These are phyloP conservation scores for Vollenhovia emeryi DNA, from an alignment of 1,140 invertebrate genomes.

Conservation along the genomic window DNA sequence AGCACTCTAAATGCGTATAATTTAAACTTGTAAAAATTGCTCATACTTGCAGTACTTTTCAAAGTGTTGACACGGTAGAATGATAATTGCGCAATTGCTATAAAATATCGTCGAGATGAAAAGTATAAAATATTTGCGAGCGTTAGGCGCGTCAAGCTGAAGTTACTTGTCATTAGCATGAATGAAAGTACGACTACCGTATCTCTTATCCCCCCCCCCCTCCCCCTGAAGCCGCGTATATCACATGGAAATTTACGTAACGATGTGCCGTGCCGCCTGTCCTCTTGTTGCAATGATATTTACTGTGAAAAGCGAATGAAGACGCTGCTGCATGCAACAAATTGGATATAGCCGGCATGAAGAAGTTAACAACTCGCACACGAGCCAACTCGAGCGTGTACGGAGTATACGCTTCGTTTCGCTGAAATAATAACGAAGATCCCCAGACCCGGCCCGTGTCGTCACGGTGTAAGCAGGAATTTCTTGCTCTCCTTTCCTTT, in stretches of 20 bases:
- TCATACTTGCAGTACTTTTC: background rate
- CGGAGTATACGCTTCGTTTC: conserved; percentile 59
- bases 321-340: conserved; percentile 54
- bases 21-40: background rate
- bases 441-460: conserved; percentile 35
- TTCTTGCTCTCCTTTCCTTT: conserved; percentile 55
- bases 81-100: background rate
- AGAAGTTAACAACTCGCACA: conserved; percentile 59
- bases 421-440: conserved; percentile 64
- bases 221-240: background rate
- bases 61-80: background rate
- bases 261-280: background rate
- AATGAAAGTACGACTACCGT: background rate
- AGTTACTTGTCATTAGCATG: background rate
- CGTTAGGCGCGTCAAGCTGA: background rate
- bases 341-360: conserved; percentile 48
- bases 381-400: conserved; percentile 60
- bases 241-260: conserved; percentile 46
- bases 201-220: background rate
- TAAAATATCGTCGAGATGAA: background rate
- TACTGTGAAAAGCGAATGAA: conserved; percentile 60
- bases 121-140: background rate
- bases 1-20: background rate
- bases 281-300: conserved; percentile 51
- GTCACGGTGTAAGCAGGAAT: conserved; percentile 59